Evolutionary conservation across 2,888 invertebrate species (phyloP).

Genomic region (Agrochola lota): DNA sequence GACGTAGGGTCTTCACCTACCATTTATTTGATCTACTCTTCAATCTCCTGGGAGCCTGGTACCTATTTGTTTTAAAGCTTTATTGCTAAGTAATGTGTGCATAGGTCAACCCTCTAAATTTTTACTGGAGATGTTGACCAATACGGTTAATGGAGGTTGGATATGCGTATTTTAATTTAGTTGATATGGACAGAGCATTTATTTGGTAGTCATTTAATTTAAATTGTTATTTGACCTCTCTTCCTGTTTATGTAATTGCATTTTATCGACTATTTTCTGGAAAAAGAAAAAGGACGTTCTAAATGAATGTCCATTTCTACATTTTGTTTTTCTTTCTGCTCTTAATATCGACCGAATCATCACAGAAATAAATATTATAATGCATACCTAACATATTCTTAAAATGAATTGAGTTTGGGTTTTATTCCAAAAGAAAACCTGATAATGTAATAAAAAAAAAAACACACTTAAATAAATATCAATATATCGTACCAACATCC

Average conservation of each 20-base stretch:
- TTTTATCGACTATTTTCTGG: not conserved
- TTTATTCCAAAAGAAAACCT: not conserved
- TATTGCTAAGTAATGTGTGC: slow-evolving; percentile 90
- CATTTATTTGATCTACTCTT: slow-evolving; percentile 85
- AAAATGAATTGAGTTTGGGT: too few species aligned
- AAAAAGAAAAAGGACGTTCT: not conserved
- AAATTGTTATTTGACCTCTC: not conserved
- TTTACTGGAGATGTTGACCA: slow-evolving; percentile 82
- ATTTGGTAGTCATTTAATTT: slow-evolving; percentile 24
- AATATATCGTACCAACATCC: slow-evolving; percentile 14
- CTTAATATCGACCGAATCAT: not conserved
- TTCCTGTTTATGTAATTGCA: not conserved
- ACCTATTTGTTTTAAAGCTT: slow-evolving; percentile 89
- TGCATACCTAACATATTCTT: too few species aligned
- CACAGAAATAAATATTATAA: not conserved
- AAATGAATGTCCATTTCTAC: not conserved
- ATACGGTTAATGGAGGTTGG: slow-evolving; percentile 82
- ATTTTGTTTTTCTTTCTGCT: not conserved
- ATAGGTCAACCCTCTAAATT: slow-evolving; percentile 88
- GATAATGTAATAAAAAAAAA: not conserved
- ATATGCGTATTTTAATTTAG: slow-evolving; percentile 48
- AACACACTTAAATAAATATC: not conserved
- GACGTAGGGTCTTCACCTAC: slow-evolving; percentile 84
- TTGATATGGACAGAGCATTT: not conserved
- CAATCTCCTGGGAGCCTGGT: slow-evolving; percentile 79